These are phyloP conservation scores for Epiperipatus broadwayi DNA, from an alignment of 2,888 invertebrate genomes.

Conservation along the genomic window DNA sequence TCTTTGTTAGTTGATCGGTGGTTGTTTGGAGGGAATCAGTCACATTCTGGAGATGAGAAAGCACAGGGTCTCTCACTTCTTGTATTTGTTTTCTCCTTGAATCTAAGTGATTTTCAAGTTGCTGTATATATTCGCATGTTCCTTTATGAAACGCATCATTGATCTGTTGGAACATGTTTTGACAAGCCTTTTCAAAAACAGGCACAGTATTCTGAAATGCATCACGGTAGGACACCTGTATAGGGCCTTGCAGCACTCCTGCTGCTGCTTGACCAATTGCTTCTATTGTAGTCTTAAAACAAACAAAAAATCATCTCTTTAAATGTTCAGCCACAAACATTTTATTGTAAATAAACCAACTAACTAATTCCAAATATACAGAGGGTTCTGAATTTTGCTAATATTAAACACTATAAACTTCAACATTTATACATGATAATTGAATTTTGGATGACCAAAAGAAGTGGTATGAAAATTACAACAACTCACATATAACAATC, in stretches of 20 bases:
- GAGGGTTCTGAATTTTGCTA: too few species aligned
- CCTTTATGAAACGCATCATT: conserved; percentile 71
- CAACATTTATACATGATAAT: too few species aligned
- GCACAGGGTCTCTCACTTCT: conserved; percentile 8
- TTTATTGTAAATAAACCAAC: conserved; percentile 8
- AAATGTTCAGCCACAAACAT: not conserved
- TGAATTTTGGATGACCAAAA: too few species aligned
- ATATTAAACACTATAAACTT: not conserved
- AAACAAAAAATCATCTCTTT: conserved; percentile 10
- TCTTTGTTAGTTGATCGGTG: conserved; percentile 1
- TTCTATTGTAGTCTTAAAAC: conserved; percentile 47
- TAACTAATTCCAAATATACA: conserved; percentile 5
- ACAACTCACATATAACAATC: too few species aligned
- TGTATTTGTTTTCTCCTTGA: conserved; percentile 12
- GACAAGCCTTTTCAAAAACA: conserved; percentile 64
- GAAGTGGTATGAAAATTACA: too few species aligned
- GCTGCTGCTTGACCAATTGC: conserved; percentile 47
- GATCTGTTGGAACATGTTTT: conserved; percentile 68
- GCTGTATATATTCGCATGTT: conserved; percentile 77
- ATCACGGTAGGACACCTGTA: conserved; percentile 56
- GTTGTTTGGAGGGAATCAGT: conserved; percentile 6
- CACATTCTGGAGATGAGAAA: conserved; percentile 13
- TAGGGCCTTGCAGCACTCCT: conserved; percentile 46
- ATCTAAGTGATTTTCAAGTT: conserved; percentile 25
- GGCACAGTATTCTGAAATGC: conserved; percentile 57